phyloP scores from a whole-genome alignment of 2,888 invertebrate genomes.

The Corbicula japonica region DNA sequence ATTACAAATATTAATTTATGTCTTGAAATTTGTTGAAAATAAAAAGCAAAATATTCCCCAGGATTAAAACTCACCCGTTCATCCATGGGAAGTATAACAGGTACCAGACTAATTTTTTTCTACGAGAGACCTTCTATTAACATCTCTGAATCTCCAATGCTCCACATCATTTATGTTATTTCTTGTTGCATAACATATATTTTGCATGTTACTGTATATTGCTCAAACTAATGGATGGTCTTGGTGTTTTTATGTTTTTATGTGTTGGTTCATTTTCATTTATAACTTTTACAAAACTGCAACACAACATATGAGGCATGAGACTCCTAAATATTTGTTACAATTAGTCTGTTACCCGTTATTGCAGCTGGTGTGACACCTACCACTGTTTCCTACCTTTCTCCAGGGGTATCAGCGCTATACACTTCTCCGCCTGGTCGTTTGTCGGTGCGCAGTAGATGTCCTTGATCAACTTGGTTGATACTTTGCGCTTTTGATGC shows the following conservation, averaged over 20 bases:
- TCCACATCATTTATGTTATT: no score
- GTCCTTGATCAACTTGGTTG: conserved; percentile 84
- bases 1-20: not conserved
- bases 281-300: no score
- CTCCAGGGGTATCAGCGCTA: conserved; percentile 81
- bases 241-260: no score
- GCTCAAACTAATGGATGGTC: no score
- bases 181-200: no score
- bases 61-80: conserved; percentile 17
- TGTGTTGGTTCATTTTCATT: no score
- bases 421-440: conserved; percentile 84
- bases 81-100: not conserved
- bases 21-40: not conserved
- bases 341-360: conserved; percentile 18
- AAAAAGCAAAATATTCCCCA: not conserved
- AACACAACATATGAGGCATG: no score
- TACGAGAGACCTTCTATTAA: not conserved
- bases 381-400: conserved; percentile 84
- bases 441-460: conserved; percentile 83
- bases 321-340: no score
- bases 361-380: conserved; percentile 60
- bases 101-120: conserved; percentile 8
- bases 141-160: no score
- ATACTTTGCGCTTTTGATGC: conserved; percentile 83
- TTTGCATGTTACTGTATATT: no score